A percentile compares a stretch with the other conserved stretches of the same genome.
Conservation (phyloP, 2,888 invertebrate species). For the Notocelia uddmanniana region DNA sequence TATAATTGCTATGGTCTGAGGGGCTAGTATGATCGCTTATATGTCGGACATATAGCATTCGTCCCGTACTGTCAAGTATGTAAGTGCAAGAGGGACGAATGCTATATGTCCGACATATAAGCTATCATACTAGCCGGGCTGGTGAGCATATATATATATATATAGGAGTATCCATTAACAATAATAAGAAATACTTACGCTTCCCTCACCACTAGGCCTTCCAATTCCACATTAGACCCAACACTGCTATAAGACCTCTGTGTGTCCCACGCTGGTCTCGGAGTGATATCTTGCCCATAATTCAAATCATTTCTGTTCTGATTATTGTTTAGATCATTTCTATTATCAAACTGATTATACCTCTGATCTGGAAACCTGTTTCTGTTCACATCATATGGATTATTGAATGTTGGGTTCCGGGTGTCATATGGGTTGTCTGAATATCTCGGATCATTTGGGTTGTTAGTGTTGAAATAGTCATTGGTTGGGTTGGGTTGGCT, state of each 20-base stretch:
- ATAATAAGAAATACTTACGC: slow-evolving; percentile 75
- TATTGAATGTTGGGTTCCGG: slow-evolving; percentile 39
- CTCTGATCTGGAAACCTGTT: slow-evolving; percentile 49
- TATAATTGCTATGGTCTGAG: neutral
- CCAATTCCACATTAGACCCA: slow-evolving; percentile 71
- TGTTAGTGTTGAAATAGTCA: slow-evolving; percentile 63
- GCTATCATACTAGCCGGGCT: no score
- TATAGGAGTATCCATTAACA: no score
- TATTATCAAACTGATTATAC: slow-evolving; percentile 63
- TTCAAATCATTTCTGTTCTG: slow-evolving; percentile 55
- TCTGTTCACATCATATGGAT: slow-evolving; percentile 45
- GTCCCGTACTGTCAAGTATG: no score
- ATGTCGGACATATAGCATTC: no score
- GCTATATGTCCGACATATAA: no score
- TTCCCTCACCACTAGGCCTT: slow-evolving; percentile 84
- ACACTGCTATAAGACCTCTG: slow-evolving; percentile 64
- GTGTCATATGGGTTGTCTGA: slow-evolving; percentile 62
- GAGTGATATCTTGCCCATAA: slow-evolving; percentile 64
- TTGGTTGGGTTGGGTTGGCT: slow-evolving; percentile 71
- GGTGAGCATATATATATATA: no score
- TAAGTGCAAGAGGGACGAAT: no score
- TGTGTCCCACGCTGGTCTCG: slow-evolving; percentile 69
- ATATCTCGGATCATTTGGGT: slow-evolving; percentile 63
- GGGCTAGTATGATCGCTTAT: no score
- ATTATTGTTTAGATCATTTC: slow-evolving; percentile 55